Conservation (phyloP, 2,113 vertebrate genomes). For the Urocolius indicus region DNA sequence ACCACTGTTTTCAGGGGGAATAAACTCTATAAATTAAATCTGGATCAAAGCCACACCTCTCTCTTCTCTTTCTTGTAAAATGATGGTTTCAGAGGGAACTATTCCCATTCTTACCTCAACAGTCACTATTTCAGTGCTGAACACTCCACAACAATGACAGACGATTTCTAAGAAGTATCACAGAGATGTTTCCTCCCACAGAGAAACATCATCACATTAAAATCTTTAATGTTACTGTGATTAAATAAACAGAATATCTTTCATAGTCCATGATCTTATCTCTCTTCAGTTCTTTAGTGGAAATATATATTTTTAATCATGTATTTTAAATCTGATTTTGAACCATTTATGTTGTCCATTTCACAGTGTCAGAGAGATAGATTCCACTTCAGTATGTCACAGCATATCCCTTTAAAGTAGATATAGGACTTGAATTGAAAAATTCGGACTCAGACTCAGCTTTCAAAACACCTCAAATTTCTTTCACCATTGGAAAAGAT, state of each 20-base stretch:
- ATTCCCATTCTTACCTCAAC: neutral
- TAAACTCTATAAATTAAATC: neutral
- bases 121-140: neutral
- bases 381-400: neutral
- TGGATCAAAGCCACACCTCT: neutral
- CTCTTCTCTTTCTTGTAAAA: neutral
- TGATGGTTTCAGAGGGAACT: neutral
- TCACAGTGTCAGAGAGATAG: conserved; percentile 7
- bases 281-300: conserved; percentile 39
- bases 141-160: neutral
- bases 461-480: neutral
- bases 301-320: conserved; percentile 49
- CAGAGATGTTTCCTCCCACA: neutral
- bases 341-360: conserved; percentile 38
- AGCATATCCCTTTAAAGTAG: neutral
- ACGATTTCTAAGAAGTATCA: conserved; percentile 1
- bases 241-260: conserved; percentile 45
- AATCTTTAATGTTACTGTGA: conserved; percentile 27
- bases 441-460: neutral
- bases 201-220: conserved; percentile 20
- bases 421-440: neutral
- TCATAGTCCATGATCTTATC: conserved; percentile 34
- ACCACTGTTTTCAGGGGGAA: neutral
- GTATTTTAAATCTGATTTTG: conserved; percentile 44
- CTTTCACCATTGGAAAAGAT: neutral